phyloP scores from a whole-genome alignment of 1,140 invertebrate genomes.

The Polypedilum vanderplanki region DNA sequence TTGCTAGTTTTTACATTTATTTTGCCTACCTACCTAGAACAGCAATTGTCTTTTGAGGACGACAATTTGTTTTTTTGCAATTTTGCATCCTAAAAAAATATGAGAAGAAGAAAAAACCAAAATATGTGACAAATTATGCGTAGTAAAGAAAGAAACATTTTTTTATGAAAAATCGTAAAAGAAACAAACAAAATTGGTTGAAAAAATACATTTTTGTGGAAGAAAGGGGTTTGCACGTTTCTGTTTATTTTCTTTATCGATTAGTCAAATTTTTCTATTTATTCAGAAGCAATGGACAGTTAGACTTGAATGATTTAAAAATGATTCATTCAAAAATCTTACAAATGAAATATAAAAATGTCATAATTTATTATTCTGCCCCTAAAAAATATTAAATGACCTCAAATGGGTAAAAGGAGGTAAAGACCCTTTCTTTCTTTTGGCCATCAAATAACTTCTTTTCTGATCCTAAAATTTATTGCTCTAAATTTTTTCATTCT shows the following conservation, averaged over 20 bases:
- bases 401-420: not conserved
- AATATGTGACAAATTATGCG: not conserved
- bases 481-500: conserved; percentile 12
- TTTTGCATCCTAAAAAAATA: not conserved
- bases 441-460: not conserved
- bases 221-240: no score
- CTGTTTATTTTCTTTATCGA: no score
- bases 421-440: not conserved
- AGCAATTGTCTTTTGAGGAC: not conserved
- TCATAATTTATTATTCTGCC: not conserved
- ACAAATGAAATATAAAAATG: not conserved
- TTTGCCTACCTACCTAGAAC: not conserved
- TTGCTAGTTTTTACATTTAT: not conserved
- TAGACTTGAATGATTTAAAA: no score
- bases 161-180: not conserved
- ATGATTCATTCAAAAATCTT: no score
- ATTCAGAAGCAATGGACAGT: no score
- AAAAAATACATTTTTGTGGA: not conserved
- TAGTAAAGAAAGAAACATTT: not conserved
- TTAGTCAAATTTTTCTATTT: no score
- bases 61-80: not conserved
- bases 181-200: not conserved
- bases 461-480: conserved; percentile 21
- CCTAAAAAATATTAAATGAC: not conserved
- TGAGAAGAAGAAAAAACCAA: not conserved